These are phyloP conservation scores for Amiota communis DNA, from an alignment of 2,888 invertebrate genomes.

Conservation along the genomic window DNA sequence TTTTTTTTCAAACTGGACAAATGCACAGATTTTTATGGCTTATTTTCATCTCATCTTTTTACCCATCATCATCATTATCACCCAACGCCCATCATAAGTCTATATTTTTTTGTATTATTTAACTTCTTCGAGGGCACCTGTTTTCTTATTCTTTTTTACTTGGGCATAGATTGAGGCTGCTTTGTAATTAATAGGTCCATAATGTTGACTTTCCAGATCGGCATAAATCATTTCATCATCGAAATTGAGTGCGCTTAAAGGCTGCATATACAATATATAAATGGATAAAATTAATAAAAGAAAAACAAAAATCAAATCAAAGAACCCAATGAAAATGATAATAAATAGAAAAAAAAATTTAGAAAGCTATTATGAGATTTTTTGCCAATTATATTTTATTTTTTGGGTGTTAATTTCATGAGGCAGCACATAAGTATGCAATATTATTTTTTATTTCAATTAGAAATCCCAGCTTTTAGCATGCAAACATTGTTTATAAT, in stretches of 20 bases:
- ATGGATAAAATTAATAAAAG: conserved; percentile 37
- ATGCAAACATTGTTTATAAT: conserved; percentile 54
- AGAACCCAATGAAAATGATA: not conserved
- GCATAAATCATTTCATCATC: conserved; percentile 87
- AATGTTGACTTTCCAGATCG: conserved; percentile 90
- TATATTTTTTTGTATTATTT: conserved; percentile 45
- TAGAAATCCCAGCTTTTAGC: conserved; percentile 9
- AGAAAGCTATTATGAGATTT: not conserved
- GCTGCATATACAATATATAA: conserved; percentile 75
- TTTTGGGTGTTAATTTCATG: not conserved
- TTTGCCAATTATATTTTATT: not conserved
- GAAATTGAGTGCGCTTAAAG: conserved; percentile 80
- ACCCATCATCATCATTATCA: not conserved
- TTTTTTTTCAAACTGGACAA: conserved; percentile 29
- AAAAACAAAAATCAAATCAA: conserved; percentile 29
- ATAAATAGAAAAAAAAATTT: not conserved
- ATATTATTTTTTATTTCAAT: conserved; percentile 13
- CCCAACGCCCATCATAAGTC: too few relatives aligned
- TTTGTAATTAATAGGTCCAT: conserved; percentile 94
- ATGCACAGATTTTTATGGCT: conserved; percentile 49
- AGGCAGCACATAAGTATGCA: conserved; percentile 9
- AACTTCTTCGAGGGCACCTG: conserved; percentile 68
- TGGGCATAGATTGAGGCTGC: conserved; percentile 88
- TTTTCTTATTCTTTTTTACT: conserved; percentile 77
- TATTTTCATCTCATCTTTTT: not conserved